Conservation (phyloP, 2,113 vertebrate genomes). For the Sterrhoptilus dennistouni region DNA sequence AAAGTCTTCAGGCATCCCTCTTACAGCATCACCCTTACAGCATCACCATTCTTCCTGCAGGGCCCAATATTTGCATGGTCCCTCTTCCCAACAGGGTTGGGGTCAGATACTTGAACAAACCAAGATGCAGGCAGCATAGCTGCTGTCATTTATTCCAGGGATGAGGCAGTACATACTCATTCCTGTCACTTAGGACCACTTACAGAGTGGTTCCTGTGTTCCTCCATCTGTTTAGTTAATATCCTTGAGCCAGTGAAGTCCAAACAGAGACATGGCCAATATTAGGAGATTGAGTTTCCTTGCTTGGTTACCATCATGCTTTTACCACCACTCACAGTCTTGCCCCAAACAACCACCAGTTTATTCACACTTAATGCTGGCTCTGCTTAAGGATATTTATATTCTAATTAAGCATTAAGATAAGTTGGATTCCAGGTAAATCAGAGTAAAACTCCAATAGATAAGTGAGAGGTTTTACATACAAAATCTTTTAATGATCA, state of each 20-base stretch:
- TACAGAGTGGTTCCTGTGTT: background rate
- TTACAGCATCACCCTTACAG: accelerated
- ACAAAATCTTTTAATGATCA: background rate
- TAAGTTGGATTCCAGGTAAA: background rate
- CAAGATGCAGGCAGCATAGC: background rate
- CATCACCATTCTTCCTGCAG: background rate
- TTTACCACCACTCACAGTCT: background rate
- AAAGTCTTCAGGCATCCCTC: background rate
- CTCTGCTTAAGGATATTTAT: background rate
- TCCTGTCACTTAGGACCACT: background rate
- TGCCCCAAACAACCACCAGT: background rate
- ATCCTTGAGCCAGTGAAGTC: background rate
- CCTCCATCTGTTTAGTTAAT: background rate
- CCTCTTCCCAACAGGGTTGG: background rate
- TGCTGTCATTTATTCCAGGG: background rate
- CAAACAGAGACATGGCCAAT: background rate
- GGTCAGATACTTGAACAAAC: background rate
- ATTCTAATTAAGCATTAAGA: background rate
- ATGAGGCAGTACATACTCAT: background rate
- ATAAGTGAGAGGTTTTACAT: background rate
- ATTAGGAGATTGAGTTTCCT: background rate
- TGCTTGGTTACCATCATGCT: background rate
- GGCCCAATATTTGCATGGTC: background rate
- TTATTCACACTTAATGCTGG: background rate
- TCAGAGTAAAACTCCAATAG: background rate